These are phyloP conservation scores for Hydrolagus affinis DNA, from an alignment of 2,113 vertebrate species.

Conservation along the genomic window DNA sequence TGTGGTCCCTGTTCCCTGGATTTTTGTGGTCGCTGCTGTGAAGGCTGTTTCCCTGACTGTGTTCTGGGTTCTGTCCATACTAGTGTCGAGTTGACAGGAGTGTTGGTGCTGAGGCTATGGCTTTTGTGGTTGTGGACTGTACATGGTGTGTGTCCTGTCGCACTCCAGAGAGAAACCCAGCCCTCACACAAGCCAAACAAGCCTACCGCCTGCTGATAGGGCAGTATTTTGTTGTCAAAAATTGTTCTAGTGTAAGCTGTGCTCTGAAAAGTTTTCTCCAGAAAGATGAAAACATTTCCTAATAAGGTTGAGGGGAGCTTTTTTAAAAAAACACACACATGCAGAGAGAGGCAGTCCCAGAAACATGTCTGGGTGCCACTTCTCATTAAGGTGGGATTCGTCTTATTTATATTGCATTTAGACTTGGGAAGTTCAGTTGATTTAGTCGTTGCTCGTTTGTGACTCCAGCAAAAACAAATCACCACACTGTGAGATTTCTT, in stretches of 20 bases:
- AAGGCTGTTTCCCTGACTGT: background rate
- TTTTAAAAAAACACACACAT: too few species aligned
- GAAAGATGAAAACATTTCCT: slow-evolving; percentile 7
- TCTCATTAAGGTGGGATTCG: background rate
- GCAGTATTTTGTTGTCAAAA: background rate
- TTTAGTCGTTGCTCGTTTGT: background rate
- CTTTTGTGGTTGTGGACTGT: background rate
- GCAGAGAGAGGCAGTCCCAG: background rate
- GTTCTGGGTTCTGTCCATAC: background rate
- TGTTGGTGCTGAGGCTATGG: background rate
- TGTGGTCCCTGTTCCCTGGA: background rate
- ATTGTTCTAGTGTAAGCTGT: background rate
- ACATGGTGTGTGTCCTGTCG: too few species aligned
- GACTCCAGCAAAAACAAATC: slow-evolving; percentile 5
- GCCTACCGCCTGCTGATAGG: background rate
- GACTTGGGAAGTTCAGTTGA: background rate
- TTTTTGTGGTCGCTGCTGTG: background rate
- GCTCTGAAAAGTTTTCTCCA: background rate
- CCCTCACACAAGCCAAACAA: background rate
- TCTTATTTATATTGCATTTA: background rate
- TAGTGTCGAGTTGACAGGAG: too few species aligned
- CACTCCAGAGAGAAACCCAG: background rate
- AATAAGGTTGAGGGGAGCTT: slow-evolving; percentile 13
- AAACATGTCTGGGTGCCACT: slow-evolving; percentile 1
- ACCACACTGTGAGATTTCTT: background rate